Evolutionary conservation across 2,888 invertebrate species (phyloP).

Genomic region (Lamellibrachia columna): DNA sequence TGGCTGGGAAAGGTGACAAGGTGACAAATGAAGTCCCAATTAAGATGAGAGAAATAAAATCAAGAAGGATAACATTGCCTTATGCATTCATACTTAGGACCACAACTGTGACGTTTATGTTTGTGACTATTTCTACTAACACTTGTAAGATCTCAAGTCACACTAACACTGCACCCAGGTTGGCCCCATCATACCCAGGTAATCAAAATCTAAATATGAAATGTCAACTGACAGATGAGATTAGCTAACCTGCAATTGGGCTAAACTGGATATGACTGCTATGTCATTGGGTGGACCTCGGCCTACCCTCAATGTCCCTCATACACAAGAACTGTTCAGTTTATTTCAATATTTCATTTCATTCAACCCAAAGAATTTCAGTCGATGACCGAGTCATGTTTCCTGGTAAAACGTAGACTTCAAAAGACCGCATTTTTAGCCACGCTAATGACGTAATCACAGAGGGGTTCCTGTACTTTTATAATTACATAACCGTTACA

Average conservation of each 20-base stretch:
- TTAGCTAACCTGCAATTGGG: no score
- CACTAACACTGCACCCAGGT: no score
- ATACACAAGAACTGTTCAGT: no score
- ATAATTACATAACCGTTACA: background rate
- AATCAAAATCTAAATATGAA: no score
- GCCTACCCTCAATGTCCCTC: no score
- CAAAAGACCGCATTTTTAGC: background rate
- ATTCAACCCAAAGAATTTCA: background rate
- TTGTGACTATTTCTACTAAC: background rate
- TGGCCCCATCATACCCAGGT: no score
- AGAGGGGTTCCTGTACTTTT: background rate
- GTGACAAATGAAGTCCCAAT: background rate
- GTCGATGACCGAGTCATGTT: background rate
- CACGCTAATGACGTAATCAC: background rate
- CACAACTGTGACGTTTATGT: background rate
- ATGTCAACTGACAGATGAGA: no score
- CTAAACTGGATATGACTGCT: no score
- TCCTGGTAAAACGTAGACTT: background rate
- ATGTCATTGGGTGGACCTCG: no score
- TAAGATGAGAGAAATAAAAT: background rate
- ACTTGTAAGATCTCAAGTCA: no score
- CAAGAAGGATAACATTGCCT: background rate
- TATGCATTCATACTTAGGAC: background rate
- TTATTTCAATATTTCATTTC: no score
- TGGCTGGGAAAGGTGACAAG: background rate